These are phyloP conservation scores for Aspidiotus destructor DNA, from an alignment of 2,888 invertebrate species.

Conservation along the genomic window DNA sequence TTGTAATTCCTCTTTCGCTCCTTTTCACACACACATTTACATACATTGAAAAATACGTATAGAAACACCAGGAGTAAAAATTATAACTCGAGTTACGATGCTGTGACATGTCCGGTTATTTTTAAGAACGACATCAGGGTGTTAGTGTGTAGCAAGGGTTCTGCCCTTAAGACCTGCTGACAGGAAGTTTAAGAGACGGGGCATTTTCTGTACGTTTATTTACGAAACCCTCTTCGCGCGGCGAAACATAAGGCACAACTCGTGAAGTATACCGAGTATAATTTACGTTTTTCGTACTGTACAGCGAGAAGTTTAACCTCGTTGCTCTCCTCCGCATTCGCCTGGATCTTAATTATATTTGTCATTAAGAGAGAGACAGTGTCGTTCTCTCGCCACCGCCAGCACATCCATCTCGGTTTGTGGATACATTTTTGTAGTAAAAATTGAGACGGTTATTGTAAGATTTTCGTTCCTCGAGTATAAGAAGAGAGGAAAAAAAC, in stretches of 20 bases:
- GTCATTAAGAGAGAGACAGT: slow-evolving; percentile 13
- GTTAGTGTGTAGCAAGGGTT: slow-evolving; percentile 23
- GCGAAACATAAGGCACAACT: background rate
- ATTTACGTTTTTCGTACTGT: slow-evolving; percentile 30
- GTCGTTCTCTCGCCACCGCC: too few species aligned
- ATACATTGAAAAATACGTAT: background rate
- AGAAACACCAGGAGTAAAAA: background rate
- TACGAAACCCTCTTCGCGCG: slow-evolving; percentile 15
- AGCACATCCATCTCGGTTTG: too few species aligned
- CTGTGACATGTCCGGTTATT: slow-evolving; percentile 32
- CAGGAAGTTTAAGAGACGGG: slow-evolving; percentile 32
- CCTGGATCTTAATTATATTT: slow-evolving; percentile 29
- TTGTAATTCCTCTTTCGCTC: background rate
- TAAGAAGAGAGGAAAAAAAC: too few species aligned
- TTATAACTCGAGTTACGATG: slow-evolving; percentile 4
- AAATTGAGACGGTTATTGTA: too few species aligned
- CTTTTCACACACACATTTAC: slow-evolving; percentile 3
- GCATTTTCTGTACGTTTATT: slow-evolving; percentile 26
- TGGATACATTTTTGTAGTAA: too few species aligned
- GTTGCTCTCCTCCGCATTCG: background rate
- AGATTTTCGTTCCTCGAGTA: too few species aligned
- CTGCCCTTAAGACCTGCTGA: slow-evolving; percentile 32
- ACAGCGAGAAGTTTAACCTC: slow-evolving; percentile 23
- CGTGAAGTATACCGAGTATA: slow-evolving; percentile 18
- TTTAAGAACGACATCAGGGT: slow-evolving; percentile 25